Conservation (phyloP, 2,888 invertebrate species). For the Xanthorhoe designata region DNA sequence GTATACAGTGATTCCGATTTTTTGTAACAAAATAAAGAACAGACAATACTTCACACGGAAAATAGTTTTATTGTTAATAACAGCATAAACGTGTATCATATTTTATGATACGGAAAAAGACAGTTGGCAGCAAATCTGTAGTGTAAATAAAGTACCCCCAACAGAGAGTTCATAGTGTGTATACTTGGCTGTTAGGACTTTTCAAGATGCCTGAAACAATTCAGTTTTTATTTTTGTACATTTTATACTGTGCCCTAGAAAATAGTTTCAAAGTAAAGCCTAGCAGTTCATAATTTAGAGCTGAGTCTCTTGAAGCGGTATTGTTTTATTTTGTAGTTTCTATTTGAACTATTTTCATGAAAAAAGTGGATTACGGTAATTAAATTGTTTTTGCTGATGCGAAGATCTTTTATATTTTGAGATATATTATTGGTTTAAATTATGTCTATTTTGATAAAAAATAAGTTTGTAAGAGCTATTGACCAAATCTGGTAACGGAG, state of each 20-base stretch:
- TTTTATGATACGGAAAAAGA: slow-evolving; percentile 29
- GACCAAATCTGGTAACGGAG: too few species aligned
- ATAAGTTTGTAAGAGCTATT: too few species aligned
- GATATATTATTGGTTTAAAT: too few species aligned
- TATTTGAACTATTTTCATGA: neutral
- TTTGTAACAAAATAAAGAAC: too few species aligned
- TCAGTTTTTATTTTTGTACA: slow-evolving; percentile 16
- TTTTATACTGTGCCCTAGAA: slow-evolving; percentile 19
- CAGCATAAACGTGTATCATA: slow-evolving; percentile 15
- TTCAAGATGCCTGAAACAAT: slow-evolving; percentile 25
- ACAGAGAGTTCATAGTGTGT: slow-evolving; percentile 16
- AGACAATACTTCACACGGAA: neutral
- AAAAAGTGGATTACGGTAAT: neutral
- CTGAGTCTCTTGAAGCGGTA: neutral
- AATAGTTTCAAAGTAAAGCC: slow-evolving; percentile 13
- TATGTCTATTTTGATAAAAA: too few species aligned
- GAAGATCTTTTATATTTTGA: too few species aligned
- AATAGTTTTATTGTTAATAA: slow-evolving; percentile 6
- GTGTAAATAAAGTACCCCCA: slow-evolving; percentile 28
- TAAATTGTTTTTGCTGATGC: too few species aligned
- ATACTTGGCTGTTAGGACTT: slow-evolving; percentile 27
- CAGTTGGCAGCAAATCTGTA: slow-evolving; percentile 28
- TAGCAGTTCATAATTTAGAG: slow-evolving; percentile 1
- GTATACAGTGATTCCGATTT: too few species aligned
- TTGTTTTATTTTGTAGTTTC: neutral